Conservation (phyloP, 2,797 vertebrate genomes). For the Acomys russatus region DNA sequence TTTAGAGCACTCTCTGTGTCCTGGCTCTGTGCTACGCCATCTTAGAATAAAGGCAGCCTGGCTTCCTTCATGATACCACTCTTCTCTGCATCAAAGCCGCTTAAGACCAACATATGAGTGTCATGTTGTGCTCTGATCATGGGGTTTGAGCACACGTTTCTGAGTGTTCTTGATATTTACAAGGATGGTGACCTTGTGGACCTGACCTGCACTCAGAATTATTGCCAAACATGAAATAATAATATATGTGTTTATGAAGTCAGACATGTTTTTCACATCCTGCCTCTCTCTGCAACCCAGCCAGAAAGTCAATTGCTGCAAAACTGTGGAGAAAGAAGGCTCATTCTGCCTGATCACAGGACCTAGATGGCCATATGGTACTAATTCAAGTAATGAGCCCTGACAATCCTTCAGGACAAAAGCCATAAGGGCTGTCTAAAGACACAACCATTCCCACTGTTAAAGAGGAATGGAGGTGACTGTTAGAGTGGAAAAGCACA, state of each 20-base stretch:
- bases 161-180: not conserved
- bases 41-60: fast-evolving
- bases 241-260: not conserved
- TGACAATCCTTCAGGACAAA: not conserved
- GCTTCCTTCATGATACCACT: fast-evolving
- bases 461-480: not conserved
- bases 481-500: not conserved
- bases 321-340: not conserved
- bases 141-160: not conserved
- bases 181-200: not conserved
- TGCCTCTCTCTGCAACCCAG: not conserved
- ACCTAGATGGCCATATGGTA: not conserved
- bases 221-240: not conserved
- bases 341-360: fast-evolving
- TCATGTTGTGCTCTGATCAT: fast-evolving
- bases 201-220: not conserved
- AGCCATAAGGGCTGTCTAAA: fast-evolving
- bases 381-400: not conserved
- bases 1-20: not conserved
- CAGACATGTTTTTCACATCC: not conserved
- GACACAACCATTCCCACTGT: fast-evolving
- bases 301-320: not conserved
- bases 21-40: fast-evolving
- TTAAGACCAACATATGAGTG: fast-evolving
- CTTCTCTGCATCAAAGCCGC: fast-evolving